Conservation (phyloP, 2,113 vertebrate species). For the Pterocles orientalis region DNA sequence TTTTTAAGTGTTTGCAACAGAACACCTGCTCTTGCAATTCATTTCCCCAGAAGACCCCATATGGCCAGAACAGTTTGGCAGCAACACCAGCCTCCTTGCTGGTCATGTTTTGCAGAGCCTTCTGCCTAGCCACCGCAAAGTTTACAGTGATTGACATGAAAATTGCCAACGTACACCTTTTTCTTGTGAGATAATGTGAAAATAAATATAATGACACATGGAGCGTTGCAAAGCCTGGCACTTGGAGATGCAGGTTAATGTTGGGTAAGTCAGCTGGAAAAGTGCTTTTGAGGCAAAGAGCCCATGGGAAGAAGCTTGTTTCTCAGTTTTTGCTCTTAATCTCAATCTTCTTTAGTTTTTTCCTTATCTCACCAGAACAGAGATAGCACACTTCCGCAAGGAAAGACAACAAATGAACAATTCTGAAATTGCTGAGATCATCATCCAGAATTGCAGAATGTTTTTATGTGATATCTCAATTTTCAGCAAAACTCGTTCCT, state of each 20-base stretch:
- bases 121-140: background rate
- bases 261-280: background rate
- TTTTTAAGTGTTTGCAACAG: background rate
- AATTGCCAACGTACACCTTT: background rate
- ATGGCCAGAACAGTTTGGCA: background rate
- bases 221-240: rapidly evolving
- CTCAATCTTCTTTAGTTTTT: background rate
- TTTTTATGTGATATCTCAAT: background rate
- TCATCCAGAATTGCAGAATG: background rate
- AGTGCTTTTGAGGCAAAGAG: background rate
- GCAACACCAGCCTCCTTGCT: background rate
- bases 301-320: background rate
- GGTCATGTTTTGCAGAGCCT: background rate
- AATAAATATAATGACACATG: background rate
- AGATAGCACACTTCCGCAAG: background rate
- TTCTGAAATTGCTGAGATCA: background rate
- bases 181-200: background rate
- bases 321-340: background rate
- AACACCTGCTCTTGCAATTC: background rate
- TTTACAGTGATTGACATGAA: background rate
- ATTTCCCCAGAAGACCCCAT: background rate
- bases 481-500: background rate
- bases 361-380: background rate
- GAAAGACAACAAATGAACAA: background rate
- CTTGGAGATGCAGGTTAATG: background rate